Percentiles rank a stretch among this genome's conserved stretches.
Evolutionary conservation across 2,888 invertebrate genomes (phyloP).

Genomic region (Mongoloraphidia duomilia): DNA sequence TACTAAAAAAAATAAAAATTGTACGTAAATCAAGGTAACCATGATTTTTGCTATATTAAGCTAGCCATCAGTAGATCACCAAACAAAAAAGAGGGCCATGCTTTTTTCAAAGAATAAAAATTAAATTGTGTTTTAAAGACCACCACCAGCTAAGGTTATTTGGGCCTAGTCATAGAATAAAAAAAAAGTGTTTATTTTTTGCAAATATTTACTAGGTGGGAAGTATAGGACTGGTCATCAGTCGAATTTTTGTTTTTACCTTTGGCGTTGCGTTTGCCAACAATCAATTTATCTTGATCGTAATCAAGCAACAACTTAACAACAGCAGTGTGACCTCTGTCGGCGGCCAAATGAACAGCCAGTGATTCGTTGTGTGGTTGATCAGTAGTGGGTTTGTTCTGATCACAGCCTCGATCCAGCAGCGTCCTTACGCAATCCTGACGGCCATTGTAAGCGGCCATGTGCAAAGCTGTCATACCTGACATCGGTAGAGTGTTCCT

Average conservation of each 20-base stretch:
- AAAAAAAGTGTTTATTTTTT: too few species aligned
- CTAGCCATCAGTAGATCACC: too few species aligned
- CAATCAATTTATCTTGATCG: constrained; percentile 26
- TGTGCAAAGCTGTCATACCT: constrained; percentile 37
- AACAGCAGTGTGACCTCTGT: constrained; percentile 29
- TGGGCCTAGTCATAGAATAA: too few species aligned
- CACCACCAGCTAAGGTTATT: too few species aligned
- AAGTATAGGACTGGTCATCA: too few species aligned
- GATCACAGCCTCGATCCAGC: constrained; percentile 32
- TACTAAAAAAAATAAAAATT: not conserved
- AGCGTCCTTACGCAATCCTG: constrained; percentile 32
- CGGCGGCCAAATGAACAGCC: constrained; percentile 34
- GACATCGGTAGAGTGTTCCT: constrained; percentile 28
- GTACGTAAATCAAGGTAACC: too few species aligned
- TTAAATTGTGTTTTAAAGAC: too few species aligned
- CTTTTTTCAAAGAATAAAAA: too few species aligned
- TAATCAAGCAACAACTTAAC: constrained; percentile 28
- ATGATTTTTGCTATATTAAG: too few species aligned
- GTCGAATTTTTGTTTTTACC: too few species aligned
- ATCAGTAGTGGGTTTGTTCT: constrained; percentile 30
- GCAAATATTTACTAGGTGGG: too few species aligned
- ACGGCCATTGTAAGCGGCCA: constrained; percentile 39
- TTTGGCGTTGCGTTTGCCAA: constrained; percentile 12
- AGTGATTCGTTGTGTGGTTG: constrained; percentile 31
- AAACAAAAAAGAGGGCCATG: too few species aligned